Evolutionary conservation across 2,888 invertebrate species (phyloP).

Genomic region (Philonicus albiceps): DNA sequence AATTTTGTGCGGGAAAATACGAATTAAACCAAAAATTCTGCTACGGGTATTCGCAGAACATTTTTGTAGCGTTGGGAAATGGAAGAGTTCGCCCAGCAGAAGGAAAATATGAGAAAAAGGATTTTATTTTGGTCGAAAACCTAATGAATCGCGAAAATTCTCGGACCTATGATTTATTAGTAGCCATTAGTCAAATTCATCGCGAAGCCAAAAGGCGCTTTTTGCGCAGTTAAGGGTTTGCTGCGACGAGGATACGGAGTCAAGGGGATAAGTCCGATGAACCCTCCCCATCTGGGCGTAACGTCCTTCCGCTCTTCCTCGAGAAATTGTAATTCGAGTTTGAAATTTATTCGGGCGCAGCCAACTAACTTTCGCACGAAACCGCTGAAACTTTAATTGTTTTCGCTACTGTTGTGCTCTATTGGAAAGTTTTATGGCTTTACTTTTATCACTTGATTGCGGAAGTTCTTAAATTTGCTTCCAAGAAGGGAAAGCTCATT

Average conservation of each 20-base stretch:
- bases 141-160: background rate
- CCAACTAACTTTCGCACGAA: slow-evolving; percentile 2
- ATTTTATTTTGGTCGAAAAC: background rate
- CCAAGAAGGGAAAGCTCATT: background rate
- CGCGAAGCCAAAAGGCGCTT: background rate
- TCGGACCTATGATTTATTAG: background rate
- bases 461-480: slow-evolving; percentile 6
- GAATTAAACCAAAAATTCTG: background rate
- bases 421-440: slow-evolving; percentile 1
- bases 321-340: slow-evolving; percentile 18
- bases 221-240: background rate
- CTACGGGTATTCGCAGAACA: background rate
- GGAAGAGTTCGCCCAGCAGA: background rate
- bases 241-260: background rate
- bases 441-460: background rate
- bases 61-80: background rate
- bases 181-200: background rate
- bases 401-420: background rate
- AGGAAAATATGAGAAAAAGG: background rate
- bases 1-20: background rate
- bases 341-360: slow-evolving; percentile 20
- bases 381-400: slow-evolving; percentile 21
- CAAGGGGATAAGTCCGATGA: background rate
- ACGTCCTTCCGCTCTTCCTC: background rate
- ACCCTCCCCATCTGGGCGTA: background rate